Percentiles rank a stretch among this genome's conserved stretches.
Conservation (phyloP, 2,113 vertebrate genomes). For the Prolemur simus region DNA sequence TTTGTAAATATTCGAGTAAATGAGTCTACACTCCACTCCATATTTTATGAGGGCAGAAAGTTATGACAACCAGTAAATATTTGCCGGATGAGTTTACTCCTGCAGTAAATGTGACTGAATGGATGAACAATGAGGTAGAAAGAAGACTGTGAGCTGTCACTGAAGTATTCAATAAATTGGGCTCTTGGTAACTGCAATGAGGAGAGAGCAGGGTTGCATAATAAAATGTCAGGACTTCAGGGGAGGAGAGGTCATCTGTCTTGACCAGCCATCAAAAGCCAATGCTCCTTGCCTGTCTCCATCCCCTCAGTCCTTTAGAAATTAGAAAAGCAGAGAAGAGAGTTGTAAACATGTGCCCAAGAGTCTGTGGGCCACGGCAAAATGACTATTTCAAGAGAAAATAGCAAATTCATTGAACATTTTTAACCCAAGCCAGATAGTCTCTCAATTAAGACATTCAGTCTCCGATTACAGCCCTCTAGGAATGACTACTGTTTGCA, state of each 20-base stretch:
- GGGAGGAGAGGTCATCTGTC: not conserved
- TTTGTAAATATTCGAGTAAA: not conserved
- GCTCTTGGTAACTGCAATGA: not conserved
- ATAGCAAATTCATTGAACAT: not conserved
- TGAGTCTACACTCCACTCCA: not conserved
- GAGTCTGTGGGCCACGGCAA: not conserved
- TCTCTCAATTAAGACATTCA: not conserved
- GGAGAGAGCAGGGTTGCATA: not conserved
- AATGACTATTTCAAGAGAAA: not conserved
- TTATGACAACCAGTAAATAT: not conserved
- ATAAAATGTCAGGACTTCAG: not conserved
- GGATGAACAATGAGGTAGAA: not conserved
- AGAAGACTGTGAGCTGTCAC: not conserved
- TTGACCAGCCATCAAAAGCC: not conserved
- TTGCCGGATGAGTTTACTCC: not conserved
- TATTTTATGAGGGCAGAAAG: not conserved
- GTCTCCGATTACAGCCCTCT: slow-evolving; percentile 4
- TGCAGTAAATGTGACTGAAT: not conserved
- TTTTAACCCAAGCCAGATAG: not conserved
- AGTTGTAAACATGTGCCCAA: not conserved
- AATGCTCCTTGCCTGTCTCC: not conserved
- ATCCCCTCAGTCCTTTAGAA: not conserved
- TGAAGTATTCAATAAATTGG: not conserved
- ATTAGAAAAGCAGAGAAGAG: slow-evolving; percentile 14
- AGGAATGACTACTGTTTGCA: not conserved